These are phyloP conservation scores for Eledona agricola DNA, from an alignment of 2,888 invertebrate genomes.

Conservation along the genomic window DNA sequence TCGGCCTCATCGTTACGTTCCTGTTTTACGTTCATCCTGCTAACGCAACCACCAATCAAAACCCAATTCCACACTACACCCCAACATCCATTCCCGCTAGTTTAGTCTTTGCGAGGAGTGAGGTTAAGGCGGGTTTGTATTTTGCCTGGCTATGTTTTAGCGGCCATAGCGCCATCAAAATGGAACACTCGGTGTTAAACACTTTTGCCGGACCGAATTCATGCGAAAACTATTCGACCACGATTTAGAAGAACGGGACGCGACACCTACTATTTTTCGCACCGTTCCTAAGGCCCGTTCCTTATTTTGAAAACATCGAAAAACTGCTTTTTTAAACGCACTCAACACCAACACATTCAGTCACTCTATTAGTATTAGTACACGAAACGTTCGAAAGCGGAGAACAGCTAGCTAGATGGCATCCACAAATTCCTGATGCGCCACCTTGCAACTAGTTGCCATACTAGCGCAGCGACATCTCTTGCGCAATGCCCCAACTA, in stretches of 20 bases:
- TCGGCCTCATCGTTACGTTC: slow-evolving; percentile 87
- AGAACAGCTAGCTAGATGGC: slow-evolving; percentile 32
- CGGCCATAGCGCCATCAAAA: slow-evolving; percentile 61
- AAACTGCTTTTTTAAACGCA: slow-evolving; percentile 28
- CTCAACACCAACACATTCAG: slow-evolving; percentile 29
- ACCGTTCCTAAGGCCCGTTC: slow-evolving; percentile 11
- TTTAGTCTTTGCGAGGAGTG: slow-evolving; percentile 56
- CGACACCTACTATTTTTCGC: slow-evolving; percentile 13
- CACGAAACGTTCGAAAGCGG: slow-evolving; percentile 38
- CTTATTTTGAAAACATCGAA: slow-evolving; percentile 25
- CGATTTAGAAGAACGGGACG: background rate
- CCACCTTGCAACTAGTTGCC: slow-evolving; percentile 3
- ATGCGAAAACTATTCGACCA: slow-evolving; percentile 27
- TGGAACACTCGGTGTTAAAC: slow-evolving; percentile 58
- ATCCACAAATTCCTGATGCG: slow-evolving; percentile 26
- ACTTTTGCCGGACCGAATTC: slow-evolving; percentile 49
- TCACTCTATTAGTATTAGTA: slow-evolving; percentile 31
- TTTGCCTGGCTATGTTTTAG: slow-evolving; percentile 59
- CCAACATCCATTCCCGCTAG: slow-evolving; percentile 33
- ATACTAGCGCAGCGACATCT: slow-evolving; percentile 15
- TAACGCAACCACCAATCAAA: slow-evolving; percentile 1
- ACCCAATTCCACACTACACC: slow-evolving; percentile 7
- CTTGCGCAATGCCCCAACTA: background rate
- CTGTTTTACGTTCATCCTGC: slow-evolving; percentile 67
- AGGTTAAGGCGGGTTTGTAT: slow-evolving; percentile 61